Evolutionary conservation across 2,888 invertebrate genomes (phyloP), one percentile per base, ranked within the genome.

Genomic region (Mythimna pallens): DNA sequence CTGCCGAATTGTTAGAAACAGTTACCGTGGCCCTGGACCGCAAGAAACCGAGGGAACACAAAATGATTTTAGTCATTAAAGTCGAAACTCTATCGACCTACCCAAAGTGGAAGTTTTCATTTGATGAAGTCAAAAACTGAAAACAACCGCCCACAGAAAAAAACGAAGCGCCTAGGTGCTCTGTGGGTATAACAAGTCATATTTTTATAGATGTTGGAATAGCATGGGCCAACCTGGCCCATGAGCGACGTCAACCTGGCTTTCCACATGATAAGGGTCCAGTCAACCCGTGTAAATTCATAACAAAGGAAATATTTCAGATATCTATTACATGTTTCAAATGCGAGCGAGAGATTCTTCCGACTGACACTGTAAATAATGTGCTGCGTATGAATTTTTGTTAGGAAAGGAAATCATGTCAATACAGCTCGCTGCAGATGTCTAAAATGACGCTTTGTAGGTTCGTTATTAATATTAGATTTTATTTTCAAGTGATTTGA

Each of bases 201-300:
- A 70, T 73, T 83, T 76, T 75, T 81, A 58, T 65, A n/a, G 57
- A 72, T 70, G 64, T 67, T 69, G 59, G 52, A 55, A 67, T 70
- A 59, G 40, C 62, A 25, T 65, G 52, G 36, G 59, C 22, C 40
- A 22, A 1, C 22, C 1, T 36, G 6, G 50, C n/a, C n/a, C 36
- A 1, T 36, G 6, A 70, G 65, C 78, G 77, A 85, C 70, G 88
- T 86, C 88, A 85, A 83, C 76, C 78, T 84, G 86, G 84, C 86
- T 89, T 88, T 85, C 72, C 73, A 72, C 72, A 55, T 90, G 90
- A 90, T 85, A 88, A 86, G 90, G 90, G 91, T 91, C 74, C 73
- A 81, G 78, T 82, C 83, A 85, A 86, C 83, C 85, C 83, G 67
- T 82, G 78, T 86, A 86, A 86, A 84, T 81, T 85, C 85, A 82